These are phyloP conservation scores for Rattus norvegicus DNA, from an alignment of 2,113 vertebrate genomes.

Conservation along the genomic window DNA sequence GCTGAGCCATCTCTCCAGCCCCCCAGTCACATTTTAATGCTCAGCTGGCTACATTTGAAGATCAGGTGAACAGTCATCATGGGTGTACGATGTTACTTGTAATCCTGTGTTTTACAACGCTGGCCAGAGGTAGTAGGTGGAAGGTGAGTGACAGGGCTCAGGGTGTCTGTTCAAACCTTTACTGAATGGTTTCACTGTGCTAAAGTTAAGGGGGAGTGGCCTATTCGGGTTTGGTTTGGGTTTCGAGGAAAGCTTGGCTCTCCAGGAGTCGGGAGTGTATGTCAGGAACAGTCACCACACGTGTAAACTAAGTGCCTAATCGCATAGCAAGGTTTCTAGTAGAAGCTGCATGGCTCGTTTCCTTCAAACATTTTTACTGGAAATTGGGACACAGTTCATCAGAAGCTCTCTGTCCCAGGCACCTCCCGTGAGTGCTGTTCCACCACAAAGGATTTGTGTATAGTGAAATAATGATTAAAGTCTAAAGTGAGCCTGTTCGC, in stretches of 20 bases:
- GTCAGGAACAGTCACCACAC: no score
- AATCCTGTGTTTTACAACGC: background rate
- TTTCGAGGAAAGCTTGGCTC: background rate
- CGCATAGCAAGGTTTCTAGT: background rate
- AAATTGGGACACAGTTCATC: background rate
- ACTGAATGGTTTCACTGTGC: background rate
- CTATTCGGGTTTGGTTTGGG: accelerated
- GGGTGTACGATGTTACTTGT: background rate
- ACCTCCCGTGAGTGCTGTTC: background rate
- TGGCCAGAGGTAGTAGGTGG: background rate
- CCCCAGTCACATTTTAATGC: no score
- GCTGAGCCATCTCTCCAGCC: no score
- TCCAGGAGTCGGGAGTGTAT: background rate
- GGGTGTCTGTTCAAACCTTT: no score
- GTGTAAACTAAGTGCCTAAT: background rate
- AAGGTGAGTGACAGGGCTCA: background rate
- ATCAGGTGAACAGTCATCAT: background rate
- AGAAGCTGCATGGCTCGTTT: no score
- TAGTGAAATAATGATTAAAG: background rate
- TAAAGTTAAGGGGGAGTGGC: background rate
- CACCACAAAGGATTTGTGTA: background rate
- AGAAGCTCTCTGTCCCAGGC: background rate
- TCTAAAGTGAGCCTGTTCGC: background rate
- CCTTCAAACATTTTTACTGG: background rate
- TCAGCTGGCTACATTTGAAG: background rate